These are phyloP conservation scores for Drosophila kikkawai DNA, from an alignment of 1,140 invertebrate genomes.

Conservation along the genomic window DNA sequence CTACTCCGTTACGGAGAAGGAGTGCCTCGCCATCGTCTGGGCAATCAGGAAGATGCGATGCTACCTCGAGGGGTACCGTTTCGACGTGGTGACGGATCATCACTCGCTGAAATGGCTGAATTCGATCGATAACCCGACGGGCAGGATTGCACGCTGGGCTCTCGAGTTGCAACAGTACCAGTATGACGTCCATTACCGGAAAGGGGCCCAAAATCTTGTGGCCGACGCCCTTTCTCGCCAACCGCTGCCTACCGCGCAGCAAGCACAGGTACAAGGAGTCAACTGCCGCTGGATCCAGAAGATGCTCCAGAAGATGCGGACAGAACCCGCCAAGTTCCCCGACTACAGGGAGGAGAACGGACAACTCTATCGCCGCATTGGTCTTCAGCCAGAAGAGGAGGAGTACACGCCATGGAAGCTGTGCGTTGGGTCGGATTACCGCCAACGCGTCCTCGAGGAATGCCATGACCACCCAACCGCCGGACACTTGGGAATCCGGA, in stretches of 20 bases:
- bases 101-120: background rate
- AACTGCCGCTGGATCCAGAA: background rate
- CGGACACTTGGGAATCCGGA: too few relatives aligned
- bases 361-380: too few relatives aligned
- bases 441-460: background rate
- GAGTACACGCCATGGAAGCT: background rate
- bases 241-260: background rate
- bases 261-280: background rate
- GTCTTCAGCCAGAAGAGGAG: too few relatives aligned
- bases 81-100: background rate
- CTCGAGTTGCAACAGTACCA: too few relatives aligned
- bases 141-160: background rate
- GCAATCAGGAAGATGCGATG: background rate
- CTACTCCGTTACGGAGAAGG: background rate
- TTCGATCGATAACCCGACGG: background rate
- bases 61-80: background rate
- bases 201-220: too few relatives aligned
- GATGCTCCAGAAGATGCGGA: background rate
- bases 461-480: too few relatives aligned
- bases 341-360: too few relatives aligned
- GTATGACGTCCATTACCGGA: too few relatives aligned
- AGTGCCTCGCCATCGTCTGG: background rate
- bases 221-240: too few relatives aligned
- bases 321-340: background rate
- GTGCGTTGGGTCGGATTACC: background rate